Conservation (phyloP, 2,797 vertebrate genomes). For the Acanthiza pusilla region DNA sequence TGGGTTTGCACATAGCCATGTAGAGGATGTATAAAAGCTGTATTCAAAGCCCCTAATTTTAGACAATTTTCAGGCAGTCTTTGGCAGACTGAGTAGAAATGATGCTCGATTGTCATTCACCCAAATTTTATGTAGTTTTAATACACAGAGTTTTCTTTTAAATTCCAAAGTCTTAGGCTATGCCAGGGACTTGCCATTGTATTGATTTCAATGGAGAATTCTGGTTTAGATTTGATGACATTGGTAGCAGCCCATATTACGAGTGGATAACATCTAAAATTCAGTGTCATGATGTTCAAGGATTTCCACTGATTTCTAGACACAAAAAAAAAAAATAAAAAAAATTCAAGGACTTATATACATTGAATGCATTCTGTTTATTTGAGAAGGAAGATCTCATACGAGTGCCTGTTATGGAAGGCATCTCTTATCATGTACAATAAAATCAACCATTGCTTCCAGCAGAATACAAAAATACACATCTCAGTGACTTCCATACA, state of each 20-base stretch:
- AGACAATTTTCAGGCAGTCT: not conserved
- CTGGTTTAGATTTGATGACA: not conserved
- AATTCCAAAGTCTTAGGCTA: not conserved
- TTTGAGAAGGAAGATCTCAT: constrained; percentile 93
- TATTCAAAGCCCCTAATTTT: not conserved
- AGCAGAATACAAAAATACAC: constrained; percentile 99
- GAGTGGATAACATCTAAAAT: not conserved
- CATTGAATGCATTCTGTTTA: constrained; percentile 90
- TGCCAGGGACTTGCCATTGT: not conserved
- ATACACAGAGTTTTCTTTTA: not conserved
- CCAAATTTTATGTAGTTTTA: not conserved
- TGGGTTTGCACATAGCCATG: not conserved
- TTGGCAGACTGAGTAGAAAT: not conserved
- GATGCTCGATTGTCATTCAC: not conserved
- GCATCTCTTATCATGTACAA: constrained; percentile 85
- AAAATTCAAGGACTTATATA: constrained; percentile 41
- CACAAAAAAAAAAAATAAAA: constrained; percentile 43
- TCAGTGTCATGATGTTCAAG: not conserved
- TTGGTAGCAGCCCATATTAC: not conserved
- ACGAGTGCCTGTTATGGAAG: constrained; percentile 80
- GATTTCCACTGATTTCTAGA: not conserved
- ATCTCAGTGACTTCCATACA: constrained; percentile 94
- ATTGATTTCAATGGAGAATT: not conserved
- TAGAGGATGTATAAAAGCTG: not conserved
- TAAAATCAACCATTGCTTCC: constrained; percentile 89